Percentiles rank a stretch among this genome's conserved stretches.
phyloP scores from a whole-genome alignment of 2,113 vertebrate species.

The Petromus typicus region DNA sequence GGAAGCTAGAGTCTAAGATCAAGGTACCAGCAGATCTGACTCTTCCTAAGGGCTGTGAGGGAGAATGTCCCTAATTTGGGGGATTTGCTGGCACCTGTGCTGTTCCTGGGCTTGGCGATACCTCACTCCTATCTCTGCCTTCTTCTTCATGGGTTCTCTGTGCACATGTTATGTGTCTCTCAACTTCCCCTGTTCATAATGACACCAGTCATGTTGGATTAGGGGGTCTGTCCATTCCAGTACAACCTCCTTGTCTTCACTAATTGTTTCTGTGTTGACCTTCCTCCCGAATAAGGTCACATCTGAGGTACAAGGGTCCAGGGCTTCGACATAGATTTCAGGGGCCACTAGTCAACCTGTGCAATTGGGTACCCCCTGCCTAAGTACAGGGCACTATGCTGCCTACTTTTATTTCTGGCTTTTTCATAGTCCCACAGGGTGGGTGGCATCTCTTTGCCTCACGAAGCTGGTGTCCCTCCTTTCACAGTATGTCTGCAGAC shows the following conservation, averaged over 20 bases:
- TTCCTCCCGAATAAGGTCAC: neutral
- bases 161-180: neutral
- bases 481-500: neutral
- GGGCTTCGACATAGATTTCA: neutral
- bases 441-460: neutral
- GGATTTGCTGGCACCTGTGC: too few species aligned
- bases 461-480: neutral
- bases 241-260: neutral
- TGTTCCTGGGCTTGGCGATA: neutral
- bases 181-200: neutral
- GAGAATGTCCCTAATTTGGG: neutral
- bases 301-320: neutral
- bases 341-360: neutral
- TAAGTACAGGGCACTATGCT: neutral
- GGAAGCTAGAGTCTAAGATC: neutral
- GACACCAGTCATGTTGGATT: neutral
- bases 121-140: neutral
- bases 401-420: neutral
- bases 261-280: neutral
- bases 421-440: neutral
- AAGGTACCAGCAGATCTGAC: neutral
- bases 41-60: neutral
- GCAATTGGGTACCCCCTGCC: neutral
- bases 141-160: neutral
- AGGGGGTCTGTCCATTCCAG: neutral